Evolutionary conservation across 2,797 vertebrate genomes (phyloP), one percentile per base, ranked within the genome.

Genomic region (Tenualosa ilisha): DNA sequence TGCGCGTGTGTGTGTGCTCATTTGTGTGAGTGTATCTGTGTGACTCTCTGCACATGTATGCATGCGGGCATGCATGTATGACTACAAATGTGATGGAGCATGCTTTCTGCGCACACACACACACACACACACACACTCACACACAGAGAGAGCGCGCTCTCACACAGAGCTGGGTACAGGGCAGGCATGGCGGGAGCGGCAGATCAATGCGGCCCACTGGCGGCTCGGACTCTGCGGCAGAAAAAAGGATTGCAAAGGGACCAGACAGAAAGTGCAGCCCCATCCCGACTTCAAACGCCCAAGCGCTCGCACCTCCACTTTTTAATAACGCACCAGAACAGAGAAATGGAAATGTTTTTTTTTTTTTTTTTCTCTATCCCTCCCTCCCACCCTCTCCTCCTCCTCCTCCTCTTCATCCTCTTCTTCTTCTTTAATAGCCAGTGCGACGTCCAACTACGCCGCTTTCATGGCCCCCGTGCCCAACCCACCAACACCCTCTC

Each of bases 151-250:
- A 92, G 92, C 94, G 93, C 94, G 92, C 93, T 92, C 95, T 94
- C 95, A 87, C 95, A 95, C 94, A 93, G 92, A 95, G 93, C 94
- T 93, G 93, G 93, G 91, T 92, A 94, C 94, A 95, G 95, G 95
- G 95, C 93, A 92, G 92, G 93, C 94, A 94, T 95, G 95, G 88
- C 93, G 91, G 94, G 94, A 94, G 94, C 94, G 94, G 94, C 92
- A 96, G 95, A 97, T 97, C 96, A 98, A 97, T 97, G 94, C 94
- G 92, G 96, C 94, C 95, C 94, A 91, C 97, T 93, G 91, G 94
- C 96, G 96, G 97, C 95, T 96, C 91, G 92, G 95, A 94, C 96
- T 95, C 95, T 90, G 92, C 93, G 88, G 96, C 95, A 96, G 96
- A 96, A 97, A 96, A 93, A 96, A 95, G 94, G 94, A 96, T 95